Evolutionary conservation across 1,140 invertebrate genomes (phyloP), one percentile per base, ranked within the genome.

Genomic region (Chionoecetes opilio): DNA sequence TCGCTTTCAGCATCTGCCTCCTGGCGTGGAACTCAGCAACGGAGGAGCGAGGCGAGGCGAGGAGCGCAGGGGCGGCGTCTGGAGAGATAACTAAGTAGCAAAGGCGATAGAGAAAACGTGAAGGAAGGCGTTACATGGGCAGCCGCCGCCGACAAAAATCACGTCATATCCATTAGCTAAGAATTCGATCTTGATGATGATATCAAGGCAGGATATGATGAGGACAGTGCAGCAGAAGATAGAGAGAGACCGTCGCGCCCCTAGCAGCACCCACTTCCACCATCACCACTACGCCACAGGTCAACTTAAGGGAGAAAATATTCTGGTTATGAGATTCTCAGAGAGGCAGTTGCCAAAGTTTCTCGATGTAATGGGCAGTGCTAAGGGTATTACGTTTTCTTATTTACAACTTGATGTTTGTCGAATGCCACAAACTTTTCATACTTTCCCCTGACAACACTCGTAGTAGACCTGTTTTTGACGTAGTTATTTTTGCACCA

Each of bases 11-110:
- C n/a, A n/a, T n/a, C n/a, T n/a, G n/a, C n/a, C n/a, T n/a, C n/a
- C 98, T 97, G 98, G 98, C 96, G 98, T 98, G 96, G 98, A 98
- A 97, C 97, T 98, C 97, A 98, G 96, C 90, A 96, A 96, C 98
- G 97, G 97, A 97, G 96, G 97, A 53, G 46, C 46, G 97, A 98
- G 97, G 97, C 97, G 91, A 89, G 31, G 88, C 31, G 94, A 82
- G 93, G 95, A 90, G 93, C 91, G 46, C 95, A 93, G 46, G 32
- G 96, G 87, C 92, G 96, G 95, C 96, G n/a, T 84, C 92, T 89
- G 63, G 93, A 86, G 93, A 96, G 95, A 96, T 96, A 95, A 97
- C 97, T 97, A 97, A 97, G 97, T 97, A 96, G 96, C 97, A 97
- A 96, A 97, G 95, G 95, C 26, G 97, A 97, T 97, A 97, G 97